Percentiles rank a stretch among this genome's conserved stretches.
These are phyloP conservation scores for Euphydryas editha DNA, from an alignment of 2,888 invertebrate genomes.

Conservation along the genomic window DNA sequence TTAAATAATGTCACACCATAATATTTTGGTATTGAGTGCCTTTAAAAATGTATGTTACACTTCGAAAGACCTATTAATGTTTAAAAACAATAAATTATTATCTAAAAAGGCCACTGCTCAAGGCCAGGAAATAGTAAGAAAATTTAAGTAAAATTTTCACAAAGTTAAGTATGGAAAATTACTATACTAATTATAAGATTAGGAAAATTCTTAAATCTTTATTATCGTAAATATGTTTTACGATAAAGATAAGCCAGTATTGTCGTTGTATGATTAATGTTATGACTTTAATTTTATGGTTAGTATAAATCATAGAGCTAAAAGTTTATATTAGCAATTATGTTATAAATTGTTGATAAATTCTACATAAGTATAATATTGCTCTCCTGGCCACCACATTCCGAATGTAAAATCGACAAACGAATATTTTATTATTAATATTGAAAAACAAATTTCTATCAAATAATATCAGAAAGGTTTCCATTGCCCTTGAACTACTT, in stretches of 20 bases:
- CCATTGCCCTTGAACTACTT: no score
- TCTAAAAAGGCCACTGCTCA: no score
- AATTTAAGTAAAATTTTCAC: not conserved
- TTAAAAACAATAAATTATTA: no score
- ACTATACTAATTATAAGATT: not conserved
- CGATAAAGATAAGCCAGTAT: not conserved
- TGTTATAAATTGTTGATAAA: not conserved
- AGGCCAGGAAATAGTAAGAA: no score
- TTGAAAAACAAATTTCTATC: no score
- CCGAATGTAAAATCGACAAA: no score
- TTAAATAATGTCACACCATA: no score
- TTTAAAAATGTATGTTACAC: no score
- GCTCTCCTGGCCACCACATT: no score
- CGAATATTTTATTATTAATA: no score
- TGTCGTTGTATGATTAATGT: conserved; percentile 6
- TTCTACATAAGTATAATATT: not conserved
- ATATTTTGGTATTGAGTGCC: no score
- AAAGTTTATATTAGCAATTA: not conserved
- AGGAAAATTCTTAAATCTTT: not conserved
- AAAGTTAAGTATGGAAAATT: not conserved
- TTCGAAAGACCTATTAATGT: not conserved
- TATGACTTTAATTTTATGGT: not conserved
- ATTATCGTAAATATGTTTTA: not conserved
- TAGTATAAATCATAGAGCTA: not conserved
- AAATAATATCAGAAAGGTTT: no score